Evolutionary conservation across 1,140 invertebrate genomes (phyloP).

Genomic region (Drosophila baimaii): DNA sequence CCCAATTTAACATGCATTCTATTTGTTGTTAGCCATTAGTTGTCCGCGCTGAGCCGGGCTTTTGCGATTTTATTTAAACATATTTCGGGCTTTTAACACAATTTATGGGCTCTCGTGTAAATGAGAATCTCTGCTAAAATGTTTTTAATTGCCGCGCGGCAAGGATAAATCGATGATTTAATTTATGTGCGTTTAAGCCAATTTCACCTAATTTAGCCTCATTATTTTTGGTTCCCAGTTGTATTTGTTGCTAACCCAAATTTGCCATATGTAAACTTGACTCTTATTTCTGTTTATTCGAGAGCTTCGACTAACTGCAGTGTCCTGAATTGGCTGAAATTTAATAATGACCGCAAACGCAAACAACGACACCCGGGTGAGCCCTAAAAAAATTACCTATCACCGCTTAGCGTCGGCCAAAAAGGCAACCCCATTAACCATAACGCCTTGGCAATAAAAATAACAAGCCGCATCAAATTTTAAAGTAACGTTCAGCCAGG

Average conservation of each 20-base stretch:
- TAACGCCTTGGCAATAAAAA: slow-evolving; percentile 62
- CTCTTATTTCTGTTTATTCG: too few species aligned
- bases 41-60: slow-evolving; percentile 35
- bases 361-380: slow-evolving; percentile 50
- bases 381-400: slow-evolving; percentile 65
- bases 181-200: slow-evolving; percentile 41
- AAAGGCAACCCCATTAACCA: slow-evolving; percentile 41
- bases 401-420: slow-evolving; percentile 23
- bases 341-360: slow-evolving; percentile 40
- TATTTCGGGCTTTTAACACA: slow-evolving; percentile 35
- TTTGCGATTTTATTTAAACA: slow-evolving; percentile 54
- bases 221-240: slow-evolving; percentile 21
- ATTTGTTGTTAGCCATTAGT: slow-evolving; percentile 49
- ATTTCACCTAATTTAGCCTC: slow-evolving; percentile 36
- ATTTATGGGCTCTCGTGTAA: slow-evolving; percentile 47
- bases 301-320: neutral
- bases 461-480: slow-evolving; percentile 71
- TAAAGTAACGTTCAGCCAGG: slow-evolving; percentile 44
- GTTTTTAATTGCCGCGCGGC: slow-evolving; percentile 35
- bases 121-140: slow-evolving; percentile 46
- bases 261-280: too few species aligned
- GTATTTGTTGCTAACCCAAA: neutral
- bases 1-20: slow-evolving; percentile 40
- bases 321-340: slow-evolving; percentile 11
- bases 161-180: slow-evolving; percentile 44